phyloP scores from a whole-genome alignment of 2,888 invertebrate genomes.

The Leucophenga montana region DNA sequence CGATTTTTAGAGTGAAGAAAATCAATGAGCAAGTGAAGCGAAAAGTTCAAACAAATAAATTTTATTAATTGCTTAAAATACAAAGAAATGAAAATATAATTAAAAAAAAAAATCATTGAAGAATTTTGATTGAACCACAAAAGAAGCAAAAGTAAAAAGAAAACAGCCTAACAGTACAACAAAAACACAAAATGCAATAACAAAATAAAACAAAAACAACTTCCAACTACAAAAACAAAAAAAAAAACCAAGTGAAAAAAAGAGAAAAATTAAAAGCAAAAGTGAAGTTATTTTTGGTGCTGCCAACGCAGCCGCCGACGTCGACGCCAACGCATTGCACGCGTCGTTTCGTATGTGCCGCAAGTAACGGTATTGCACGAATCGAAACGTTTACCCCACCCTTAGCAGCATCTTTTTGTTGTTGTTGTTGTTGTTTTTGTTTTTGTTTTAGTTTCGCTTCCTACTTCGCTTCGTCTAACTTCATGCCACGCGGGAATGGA shows the following conservation, averaged over 20 bases:
- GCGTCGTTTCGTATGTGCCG: not conserved
- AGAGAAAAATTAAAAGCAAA: conserved; percentile 5
- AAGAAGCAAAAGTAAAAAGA: no score
- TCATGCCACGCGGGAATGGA: not conserved
- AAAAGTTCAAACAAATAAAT: not conserved
- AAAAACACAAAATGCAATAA: not conserved
- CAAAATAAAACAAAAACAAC: not conserved
- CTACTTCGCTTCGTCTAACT: not conserved
- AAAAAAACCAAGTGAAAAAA: not conserved
- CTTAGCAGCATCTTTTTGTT: conserved; percentile 48
- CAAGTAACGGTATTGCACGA: not conserved
- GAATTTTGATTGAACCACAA: no score
- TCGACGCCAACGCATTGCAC: not conserved
- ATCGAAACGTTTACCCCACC: conserved; percentile 25
- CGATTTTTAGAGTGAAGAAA: no score
- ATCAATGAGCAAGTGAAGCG: not conserved
- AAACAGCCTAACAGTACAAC: not conserved
- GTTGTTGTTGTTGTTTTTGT: conserved; percentile 40
- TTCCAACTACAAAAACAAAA: not conserved
- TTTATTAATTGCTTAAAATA: not conserved
- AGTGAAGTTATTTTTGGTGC: conserved; percentile 23
- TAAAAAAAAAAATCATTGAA: not conserved
- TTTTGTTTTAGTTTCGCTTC: conserved; percentile 45
- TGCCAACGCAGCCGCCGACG: not conserved
- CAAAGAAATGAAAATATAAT: not conserved